Evolutionary conservation across 1,140 invertebrate species (phyloP).

Genomic region (Drosophila dunni): DNA sequence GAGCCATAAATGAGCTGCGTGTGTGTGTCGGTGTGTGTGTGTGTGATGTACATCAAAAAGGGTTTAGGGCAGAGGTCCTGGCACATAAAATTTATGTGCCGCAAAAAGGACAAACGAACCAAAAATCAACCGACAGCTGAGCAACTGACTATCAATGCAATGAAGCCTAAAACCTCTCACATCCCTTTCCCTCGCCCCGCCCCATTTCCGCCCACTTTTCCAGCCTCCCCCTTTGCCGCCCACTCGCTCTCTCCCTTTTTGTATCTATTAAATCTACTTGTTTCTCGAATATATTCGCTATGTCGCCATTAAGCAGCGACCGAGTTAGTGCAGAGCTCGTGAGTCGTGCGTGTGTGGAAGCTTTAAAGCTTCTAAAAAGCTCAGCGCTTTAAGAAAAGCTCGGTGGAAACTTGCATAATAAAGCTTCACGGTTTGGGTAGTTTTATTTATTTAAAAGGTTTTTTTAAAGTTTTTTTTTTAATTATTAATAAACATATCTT

Average conservation of each 20-base stretch:
- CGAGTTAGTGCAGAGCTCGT: conserved; percentile 9
- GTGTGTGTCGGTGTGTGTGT: conserved; percentile 12
- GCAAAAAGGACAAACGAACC: conserved; percentile 65
- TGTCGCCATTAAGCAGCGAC: conserved; percentile 18
- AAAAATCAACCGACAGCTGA: conserved; percentile 69
- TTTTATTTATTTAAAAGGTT: no score
- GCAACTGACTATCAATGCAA: conserved; percentile 55
- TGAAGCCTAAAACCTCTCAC: conserved; percentile 32
- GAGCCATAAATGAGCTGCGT: conserved; percentile 67
- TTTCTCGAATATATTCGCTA: background rate
- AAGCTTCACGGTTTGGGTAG: no score
- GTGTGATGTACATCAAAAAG: conserved; percentile 26
- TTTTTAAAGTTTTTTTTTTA: no score
- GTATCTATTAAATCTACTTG: conserved; percentile 23
- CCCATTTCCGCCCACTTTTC: background rate
- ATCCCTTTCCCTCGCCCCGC: background rate
- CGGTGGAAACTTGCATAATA: no score
- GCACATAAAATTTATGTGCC: conserved; percentile 76
- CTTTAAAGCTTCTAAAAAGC: background rate
- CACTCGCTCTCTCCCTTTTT: background rate
- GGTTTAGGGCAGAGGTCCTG: conserved; percentile 36
- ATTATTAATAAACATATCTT: no score
- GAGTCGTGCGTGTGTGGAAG: background rate
- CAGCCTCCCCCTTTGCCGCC: background rate
- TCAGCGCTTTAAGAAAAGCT: background rate